A percentile compares a stretch with the other conserved stretches of the same genome.
These are phyloP conservation scores for Sinelater perroti DNA, from an alignment of 2,888 invertebrate species.

Conservation along the genomic window DNA sequence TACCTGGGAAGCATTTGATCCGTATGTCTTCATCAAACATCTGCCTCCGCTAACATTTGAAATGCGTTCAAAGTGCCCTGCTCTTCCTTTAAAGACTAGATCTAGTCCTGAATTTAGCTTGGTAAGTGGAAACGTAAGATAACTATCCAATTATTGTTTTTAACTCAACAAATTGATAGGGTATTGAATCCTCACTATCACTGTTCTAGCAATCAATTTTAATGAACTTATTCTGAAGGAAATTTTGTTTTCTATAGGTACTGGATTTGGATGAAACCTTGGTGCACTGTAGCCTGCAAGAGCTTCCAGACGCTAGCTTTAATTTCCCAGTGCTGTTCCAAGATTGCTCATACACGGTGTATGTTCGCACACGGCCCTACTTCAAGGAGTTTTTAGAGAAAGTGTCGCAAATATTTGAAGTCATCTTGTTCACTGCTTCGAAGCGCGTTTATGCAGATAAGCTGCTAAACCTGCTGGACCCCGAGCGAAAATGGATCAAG, in stretches of 20 bases:
- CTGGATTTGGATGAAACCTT: constrained; percentile 87
- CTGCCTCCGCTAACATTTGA: constrained; percentile 83
- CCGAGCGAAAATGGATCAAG: constrained; percentile 87
- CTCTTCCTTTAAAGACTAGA: constrained; percentile 89
- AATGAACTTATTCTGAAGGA: no score
- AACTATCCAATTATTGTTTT: no score
- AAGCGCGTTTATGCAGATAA: constrained; percentile 96
- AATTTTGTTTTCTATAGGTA: constrained; percentile 59
- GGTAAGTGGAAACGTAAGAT: no score
- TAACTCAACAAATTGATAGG: no score
- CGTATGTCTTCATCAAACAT: constrained; percentile 91
- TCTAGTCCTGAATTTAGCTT: constrained; percentile 94
- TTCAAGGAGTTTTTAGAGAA: constrained; percentile 92
- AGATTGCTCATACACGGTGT: constrained; percentile 86
- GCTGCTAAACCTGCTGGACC: constrained; percentile 89
- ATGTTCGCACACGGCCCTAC: constrained; percentile 88
- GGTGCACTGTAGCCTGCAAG: constrained; percentile 93
- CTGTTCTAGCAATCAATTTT: no score
- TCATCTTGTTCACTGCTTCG: constrained; percentile 94
- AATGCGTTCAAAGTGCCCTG: constrained; percentile 78
- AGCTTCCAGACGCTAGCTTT: constrained; percentile 90
- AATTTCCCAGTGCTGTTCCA: constrained; percentile 93
- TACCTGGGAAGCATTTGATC: constrained; percentile 85
- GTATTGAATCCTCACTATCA: not conserved
- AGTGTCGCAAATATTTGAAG: constrained; percentile 86